Base-by-base conservation (phyloP, 2,888 invertebrate genomes). In the Cinara cedri region DNA sequence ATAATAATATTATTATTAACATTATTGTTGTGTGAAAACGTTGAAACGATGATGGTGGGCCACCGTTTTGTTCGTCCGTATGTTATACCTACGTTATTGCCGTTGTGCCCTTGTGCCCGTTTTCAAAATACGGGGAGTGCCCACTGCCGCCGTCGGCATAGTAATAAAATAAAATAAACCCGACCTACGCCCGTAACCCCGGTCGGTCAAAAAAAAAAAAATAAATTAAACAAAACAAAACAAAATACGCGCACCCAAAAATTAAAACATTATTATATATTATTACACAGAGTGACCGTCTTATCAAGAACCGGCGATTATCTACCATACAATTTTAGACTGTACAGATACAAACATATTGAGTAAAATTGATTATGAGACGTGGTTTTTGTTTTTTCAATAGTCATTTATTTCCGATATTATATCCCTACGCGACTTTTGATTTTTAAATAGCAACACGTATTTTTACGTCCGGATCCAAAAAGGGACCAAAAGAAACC, bases 81-180 rank as follows among this genome's bases (percentile, higher is more conserved):
- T 24, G 16, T 26, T 26, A 16, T 63, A 63, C 62, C 62, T 63
- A 63, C 62, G 19, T 34, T n/a, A 24, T 16, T 21, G 9, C 14
- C 8, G 46, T 57, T 44, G 57, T 72, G 57, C 57, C 57, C 57
- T 57, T 24, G 71, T 72, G 57, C 72, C 46, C 24, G 46, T 72
- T 72, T 72, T 24, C 72, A 24, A 24, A 57, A 72, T 57, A 71
- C 60, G 57, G 72, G 72, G 72, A 72, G 72, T 72, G 72, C 72
- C 72, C 46, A n/a, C 46, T 11, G 57, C 57, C 72, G 46, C 57
- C 72, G 46, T 46, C 16, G n/a, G 44, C 1, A n/a, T n/a, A 71
- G 16, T n/a, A 54, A 51, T 54, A 70, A 34, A n/a, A 49, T n/a
- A 70, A 19, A 55, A 42, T n/a, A 44, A 72, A 46, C 46, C 24